These are phyloP conservation scores for Erebia aethiops DNA, from an alignment of 2,888 invertebrate genomes.

Conservation along the genomic window DNA sequence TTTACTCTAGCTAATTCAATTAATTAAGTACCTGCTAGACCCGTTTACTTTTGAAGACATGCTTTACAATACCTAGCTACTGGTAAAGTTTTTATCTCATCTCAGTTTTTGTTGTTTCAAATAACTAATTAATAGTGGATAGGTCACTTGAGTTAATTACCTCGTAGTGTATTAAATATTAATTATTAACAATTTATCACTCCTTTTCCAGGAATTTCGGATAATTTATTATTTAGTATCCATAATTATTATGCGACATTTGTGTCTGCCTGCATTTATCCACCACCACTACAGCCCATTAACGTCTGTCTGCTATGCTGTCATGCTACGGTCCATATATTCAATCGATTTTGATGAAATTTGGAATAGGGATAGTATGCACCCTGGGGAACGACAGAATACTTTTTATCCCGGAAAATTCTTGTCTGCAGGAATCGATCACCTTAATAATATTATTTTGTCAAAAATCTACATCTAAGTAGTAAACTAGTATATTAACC, in stretches of 20 bases:
- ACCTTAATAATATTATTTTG: not conserved
- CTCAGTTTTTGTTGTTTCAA: not conserved
- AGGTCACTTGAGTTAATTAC: not conserved
- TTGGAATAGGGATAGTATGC: too few species aligned
- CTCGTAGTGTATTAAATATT: not conserved
- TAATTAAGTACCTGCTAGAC: not conserved
- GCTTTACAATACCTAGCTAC: not conserved
- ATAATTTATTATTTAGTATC: not conserved
- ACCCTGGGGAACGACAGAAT: too few species aligned
- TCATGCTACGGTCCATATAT: too few species aligned
- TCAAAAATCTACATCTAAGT: not conserved
- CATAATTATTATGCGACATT: too few species aligned
- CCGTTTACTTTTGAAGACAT: not conserved
- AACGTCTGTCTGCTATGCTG: too few species aligned
- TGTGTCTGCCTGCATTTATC: too few species aligned
- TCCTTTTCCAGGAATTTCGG: not conserved
- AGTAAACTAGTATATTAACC: not conserved
- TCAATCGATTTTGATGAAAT: too few species aligned
- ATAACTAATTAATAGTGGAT: not conserved
- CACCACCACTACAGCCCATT: too few species aligned
- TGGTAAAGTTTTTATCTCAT: not conserved
- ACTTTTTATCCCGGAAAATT: too few species aligned
- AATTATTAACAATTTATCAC: not conserved
- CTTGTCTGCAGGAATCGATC: too few species aligned
- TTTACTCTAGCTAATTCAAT: not conserved